Conservation (phyloP, 2,888 invertebrate species). For the Matsumyia berberina region DNA sequence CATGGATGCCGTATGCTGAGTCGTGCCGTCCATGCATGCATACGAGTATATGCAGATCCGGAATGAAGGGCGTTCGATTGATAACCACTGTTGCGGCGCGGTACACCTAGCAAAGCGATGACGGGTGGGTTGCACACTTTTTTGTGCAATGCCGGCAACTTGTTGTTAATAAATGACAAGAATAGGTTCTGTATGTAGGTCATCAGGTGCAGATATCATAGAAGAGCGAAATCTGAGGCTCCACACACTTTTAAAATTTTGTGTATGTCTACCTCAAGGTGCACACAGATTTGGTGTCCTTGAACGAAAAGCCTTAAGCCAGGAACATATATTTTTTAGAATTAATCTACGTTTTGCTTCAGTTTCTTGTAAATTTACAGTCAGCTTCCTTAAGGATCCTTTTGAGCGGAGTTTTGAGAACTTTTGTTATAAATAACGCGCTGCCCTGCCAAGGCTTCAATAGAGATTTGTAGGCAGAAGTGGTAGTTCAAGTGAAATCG, state of each 20-base stretch:
- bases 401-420: too few relatives aligned
- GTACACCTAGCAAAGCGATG: conserved; percentile 2
- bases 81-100: conserved; percentile 14
- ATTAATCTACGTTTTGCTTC: too few relatives aligned
- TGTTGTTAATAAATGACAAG: conserved; percentile 33
- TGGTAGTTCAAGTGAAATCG: too few relatives aligned
- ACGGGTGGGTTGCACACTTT: conserved; percentile 58
- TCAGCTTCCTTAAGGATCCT: too few relatives aligned
- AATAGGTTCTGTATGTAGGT: conserved; percentile 11
- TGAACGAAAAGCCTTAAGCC: too few relatives aligned
- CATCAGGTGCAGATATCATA: conserved; percentile 10
- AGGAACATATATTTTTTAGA: too few relatives aligned
- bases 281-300: too few relatives aligned
- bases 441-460: too few relatives aligned
- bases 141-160: conserved; percentile 46
- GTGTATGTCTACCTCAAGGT: too few relatives aligned
- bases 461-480: too few relatives aligned
- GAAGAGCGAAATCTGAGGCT: not conserved
- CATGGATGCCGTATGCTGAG: conserved; percentile 20
- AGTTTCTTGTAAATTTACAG: too few relatives aligned
- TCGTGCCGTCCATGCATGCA: not conserved
- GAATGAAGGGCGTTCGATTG: conserved; percentile 46
- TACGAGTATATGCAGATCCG: conserved; percentile 43
- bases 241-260: conserved; percentile 10
- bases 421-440: too few relatives aligned